Evolutionary conservation across 2,888 invertebrate genomes (phyloP).

Genomic region (Idaea straminata): DNA sequence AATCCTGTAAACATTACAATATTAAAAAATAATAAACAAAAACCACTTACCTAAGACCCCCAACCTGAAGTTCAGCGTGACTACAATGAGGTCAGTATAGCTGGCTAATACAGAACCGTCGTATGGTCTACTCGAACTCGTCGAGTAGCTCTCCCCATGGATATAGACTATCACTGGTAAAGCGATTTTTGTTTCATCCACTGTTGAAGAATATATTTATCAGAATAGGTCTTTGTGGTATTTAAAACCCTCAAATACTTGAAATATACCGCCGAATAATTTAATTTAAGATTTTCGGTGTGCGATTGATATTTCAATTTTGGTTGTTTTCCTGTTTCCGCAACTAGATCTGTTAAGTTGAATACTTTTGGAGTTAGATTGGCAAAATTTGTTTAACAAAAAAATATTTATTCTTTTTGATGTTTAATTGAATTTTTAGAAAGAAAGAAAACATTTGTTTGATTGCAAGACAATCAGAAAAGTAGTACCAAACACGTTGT

Average conservation of each 20-base stretch:
- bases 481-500: too few species aligned
- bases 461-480: too few species aligned
- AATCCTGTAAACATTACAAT: too few species aligned
- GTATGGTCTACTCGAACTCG: conserved; percentile 97
- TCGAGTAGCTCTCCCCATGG: conserved; percentile 94
- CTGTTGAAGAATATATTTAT: conserved; percentile 51
- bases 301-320: too few species aligned
- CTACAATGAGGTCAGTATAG: conserved; percentile 94
- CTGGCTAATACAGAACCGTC: conserved; percentile 96
- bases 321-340: too few species aligned
- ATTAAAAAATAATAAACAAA: not conserved
- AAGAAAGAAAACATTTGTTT: too few species aligned
- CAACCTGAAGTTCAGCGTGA: conserved; percentile 97
- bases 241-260: conserved; percentile 5
- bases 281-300: too few species aligned
- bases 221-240: conserved; percentile 4
- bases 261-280: conserved; percentile 16
- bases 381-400: too few species aligned
- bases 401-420: too few species aligned
- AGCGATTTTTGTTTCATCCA: conserved; percentile 75
- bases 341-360: too few species aligned
- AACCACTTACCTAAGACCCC: conserved; percentile 88
- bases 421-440: too few species aligned
- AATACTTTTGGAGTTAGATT: too few species aligned
- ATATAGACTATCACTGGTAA: conserved; percentile 91